phyloP scores from a whole-genome alignment of 2,113 vertebrate genomes.

The Axis porcinus region DNA sequence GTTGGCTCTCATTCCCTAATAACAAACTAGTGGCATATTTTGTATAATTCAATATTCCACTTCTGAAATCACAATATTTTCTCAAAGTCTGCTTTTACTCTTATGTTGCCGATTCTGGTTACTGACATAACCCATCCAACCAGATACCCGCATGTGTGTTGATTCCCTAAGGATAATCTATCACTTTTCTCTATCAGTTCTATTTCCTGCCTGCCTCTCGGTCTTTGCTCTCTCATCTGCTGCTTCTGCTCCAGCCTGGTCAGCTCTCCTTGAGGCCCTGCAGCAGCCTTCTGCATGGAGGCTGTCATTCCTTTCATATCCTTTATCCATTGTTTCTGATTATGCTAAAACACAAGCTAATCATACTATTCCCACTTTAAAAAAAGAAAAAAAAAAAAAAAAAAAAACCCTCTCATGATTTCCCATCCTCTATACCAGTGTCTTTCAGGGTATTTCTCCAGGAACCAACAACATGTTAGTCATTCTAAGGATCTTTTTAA shows the following conservation, averaged over 20 bases:
- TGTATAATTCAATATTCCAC: background rate
- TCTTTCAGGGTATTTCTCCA: background rate
- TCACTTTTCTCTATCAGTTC: background rate
- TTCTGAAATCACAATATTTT: background rate
- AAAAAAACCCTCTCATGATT: background rate
- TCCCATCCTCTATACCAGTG: background rate
- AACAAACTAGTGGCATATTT: background rate
- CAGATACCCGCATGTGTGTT: background rate
- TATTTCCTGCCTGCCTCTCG: background rate
- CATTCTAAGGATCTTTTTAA: background rate
- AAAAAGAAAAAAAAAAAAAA: background rate
- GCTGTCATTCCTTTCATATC: background rate
- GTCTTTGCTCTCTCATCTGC: background rate
- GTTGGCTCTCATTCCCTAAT: background rate
- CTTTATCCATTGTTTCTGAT: background rate
- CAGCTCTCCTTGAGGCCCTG: background rate
- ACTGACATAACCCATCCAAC: background rate
- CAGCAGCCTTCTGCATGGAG: background rate
- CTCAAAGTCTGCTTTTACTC: background rate
- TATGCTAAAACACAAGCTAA: background rate
- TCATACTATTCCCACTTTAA: background rate
- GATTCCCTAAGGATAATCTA: background rate
- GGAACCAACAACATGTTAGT: background rate
- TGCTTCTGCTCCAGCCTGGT: background rate
- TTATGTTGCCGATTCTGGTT: background rate